Conservation (phyloP, 2,888 invertebrate species). For the Polietes domitor region DNA sequence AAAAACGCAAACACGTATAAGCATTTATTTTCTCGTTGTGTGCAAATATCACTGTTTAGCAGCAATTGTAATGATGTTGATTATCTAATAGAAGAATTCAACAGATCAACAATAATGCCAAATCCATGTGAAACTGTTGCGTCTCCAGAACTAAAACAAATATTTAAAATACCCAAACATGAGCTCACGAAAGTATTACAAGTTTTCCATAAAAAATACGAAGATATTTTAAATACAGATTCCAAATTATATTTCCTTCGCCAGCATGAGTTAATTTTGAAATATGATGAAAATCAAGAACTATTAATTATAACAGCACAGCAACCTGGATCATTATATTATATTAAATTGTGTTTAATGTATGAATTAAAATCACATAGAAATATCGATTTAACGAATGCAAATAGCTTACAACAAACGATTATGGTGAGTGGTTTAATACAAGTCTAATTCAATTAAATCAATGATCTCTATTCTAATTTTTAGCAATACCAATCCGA, state of each 20-base stretch:
- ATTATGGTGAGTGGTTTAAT: constrained; percentile 67
- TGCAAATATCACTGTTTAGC: constrained; percentile 14
- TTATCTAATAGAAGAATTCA: constrained; percentile 23
- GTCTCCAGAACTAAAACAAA: constrained; percentile 59
- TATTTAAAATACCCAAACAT: constrained; percentile 66
- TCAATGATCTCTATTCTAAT: too few species aligned
- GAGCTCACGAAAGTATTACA: constrained; percentile 67
- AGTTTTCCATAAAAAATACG: constrained; percentile 62
- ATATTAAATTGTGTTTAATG: constrained; percentile 70
- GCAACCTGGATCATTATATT: constrained; percentile 70
- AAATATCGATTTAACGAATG: constrained; percentile 3
- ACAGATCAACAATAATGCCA: neutral
- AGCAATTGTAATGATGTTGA: constrained; percentile 27
- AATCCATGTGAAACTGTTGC: neutral
- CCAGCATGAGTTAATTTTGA: constrained; percentile 40
- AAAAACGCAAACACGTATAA: constrained; percentile 44
- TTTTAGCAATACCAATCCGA: constrained; percentile 75
- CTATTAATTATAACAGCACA: constrained; percentile 41
- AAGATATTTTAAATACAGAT: constrained; percentile 56
- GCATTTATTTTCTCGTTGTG: constrained; percentile 47
- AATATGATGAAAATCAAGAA: constrained; percentile 43
- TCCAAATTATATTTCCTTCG: constrained; percentile 64
- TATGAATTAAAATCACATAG: constrained; percentile 45
- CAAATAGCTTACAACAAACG: constrained; percentile 31
- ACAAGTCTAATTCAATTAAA: too few species aligned